phyloP scores from a whole-genome alignment of 2,113 vertebrate species.

The Rhagologus leucostigma region DNA sequence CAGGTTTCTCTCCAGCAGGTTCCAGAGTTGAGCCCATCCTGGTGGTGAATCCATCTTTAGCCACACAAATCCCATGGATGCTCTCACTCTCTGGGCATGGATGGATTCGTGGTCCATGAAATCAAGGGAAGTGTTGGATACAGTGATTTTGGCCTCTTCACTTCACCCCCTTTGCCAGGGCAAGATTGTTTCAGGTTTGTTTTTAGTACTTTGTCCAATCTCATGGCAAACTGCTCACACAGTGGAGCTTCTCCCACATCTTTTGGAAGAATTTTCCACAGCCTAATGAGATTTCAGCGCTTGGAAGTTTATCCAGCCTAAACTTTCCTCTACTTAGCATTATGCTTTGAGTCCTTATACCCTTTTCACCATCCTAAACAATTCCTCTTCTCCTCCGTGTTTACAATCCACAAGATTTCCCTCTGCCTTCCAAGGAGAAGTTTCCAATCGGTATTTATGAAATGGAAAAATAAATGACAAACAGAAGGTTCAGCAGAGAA shows the following conservation, averaged over 20 bases:
- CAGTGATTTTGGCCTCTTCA: not conserved
- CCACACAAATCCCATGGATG: fast-evolving
- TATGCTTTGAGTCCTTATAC: slow-evolving; percentile 7
- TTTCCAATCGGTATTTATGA: slow-evolving; percentile 69
- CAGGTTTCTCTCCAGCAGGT: not conserved
- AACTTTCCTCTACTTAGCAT: slow-evolving; percentile 27
- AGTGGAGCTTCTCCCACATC: slow-evolving; percentile 31
- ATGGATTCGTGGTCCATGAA: not conserved
- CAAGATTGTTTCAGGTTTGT: not conserved
- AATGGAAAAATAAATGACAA: slow-evolving; percentile 73
- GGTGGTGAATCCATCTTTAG: fast-evolving
- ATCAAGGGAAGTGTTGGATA: not conserved
- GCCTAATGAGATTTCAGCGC: slow-evolving; percentile 30
- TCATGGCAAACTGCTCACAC: not conserved
- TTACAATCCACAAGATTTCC: slow-evolving; percentile 66
- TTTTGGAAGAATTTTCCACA: slow-evolving; percentile 42
- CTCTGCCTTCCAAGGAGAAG: slow-evolving; percentile 61
- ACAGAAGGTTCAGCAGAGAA: slow-evolving; percentile 51
- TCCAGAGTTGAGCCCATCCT: not conserved
- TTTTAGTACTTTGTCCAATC: not conserved
- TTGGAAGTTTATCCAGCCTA: slow-evolving; percentile 46
- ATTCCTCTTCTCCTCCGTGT: slow-evolving; percentile 43
- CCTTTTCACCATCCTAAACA: slow-evolving; percentile 63
- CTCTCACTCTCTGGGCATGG: fast-evolving
- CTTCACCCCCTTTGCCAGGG: not conserved